Percentiles rank a stretch among this genome's conserved stretches.
Conservation (phyloP, 2,888 invertebrate species). For the Brachycybe producta region DNA sequence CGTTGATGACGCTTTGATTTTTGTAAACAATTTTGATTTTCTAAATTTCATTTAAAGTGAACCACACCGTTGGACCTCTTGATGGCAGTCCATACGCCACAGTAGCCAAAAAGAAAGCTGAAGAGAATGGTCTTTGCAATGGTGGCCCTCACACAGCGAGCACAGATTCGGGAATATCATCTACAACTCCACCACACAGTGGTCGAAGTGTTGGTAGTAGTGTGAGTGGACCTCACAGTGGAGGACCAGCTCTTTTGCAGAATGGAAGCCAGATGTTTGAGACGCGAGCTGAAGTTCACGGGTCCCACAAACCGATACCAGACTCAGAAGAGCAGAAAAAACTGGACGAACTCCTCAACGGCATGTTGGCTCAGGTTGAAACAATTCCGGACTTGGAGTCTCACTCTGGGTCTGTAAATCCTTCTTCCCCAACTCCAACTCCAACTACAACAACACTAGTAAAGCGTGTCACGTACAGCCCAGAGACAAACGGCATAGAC, state of each 20-base stretch:
- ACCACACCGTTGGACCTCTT: conserved; percentile 66
- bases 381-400: conserved; percentile 50
- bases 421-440: too few relatives aligned
- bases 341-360: conserved; percentile 67
- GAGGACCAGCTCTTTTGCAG: conserved; percentile 14
- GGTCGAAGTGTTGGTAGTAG: conserved; percentile 16
- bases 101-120: conserved; percentile 33
- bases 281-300: conserved; percentile 17
- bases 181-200: conserved; percentile 32
- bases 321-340: conserved; percentile 39
- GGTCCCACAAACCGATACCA: conserved; percentile 24
- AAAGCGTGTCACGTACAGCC: conserved; percentile 16
- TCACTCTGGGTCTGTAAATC: conserved; percentile 23
- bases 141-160: conserved; percentile 57
- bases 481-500: background rate
- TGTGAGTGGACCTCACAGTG: background rate
- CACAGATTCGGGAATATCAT: conserved; percentile 82
- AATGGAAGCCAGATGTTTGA: conserved; percentile 12
- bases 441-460: conserved; percentile 20
- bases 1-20: background rate
- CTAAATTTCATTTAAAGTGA: too few relatives aligned
- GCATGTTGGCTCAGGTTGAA: conserved; percentile 77
- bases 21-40: background rate
- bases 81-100: conserved; percentile 81
- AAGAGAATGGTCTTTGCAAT: conserved; percentile 20